Base-by-base conservation (phyloP, 2,888 invertebrate genomes). In the Scelioninae gen. 1 region DNA sequence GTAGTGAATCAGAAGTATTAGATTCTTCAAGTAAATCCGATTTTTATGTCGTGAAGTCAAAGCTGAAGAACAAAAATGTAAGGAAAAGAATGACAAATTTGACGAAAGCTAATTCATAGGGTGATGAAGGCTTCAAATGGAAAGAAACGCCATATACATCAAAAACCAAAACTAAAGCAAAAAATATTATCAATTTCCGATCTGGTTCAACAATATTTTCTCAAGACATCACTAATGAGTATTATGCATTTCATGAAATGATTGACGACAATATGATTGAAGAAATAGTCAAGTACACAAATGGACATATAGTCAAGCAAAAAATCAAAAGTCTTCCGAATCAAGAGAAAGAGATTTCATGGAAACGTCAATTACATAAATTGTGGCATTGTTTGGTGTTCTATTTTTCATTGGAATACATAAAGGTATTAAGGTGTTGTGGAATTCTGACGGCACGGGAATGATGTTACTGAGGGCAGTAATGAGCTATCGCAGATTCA, bases 351-450 rank as follows among this genome's bases (percentile, higher is more conserved):
- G 69, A 55, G 56, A 69, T 40, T 58, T 56, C 58, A 16, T 29
- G n/a, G 9, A 43, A 51, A 69, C 49, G 31, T 69, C 69, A 45
- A 15, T 47, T n/a, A 47, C 56, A 8, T 56, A 69, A 58, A 11
- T 69, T 69, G 11, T 34, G 11, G 58, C 69, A 9, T 47, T 69
- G n/a, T 84, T 88, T 66, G 87, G 85, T 58, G 23, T 84, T 13
- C 66, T 84, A 8, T 84, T 71, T 62, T n/a, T 81, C n/a, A 65
- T 66, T 43, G 81, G 80, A 15, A 47, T 53, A 9, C 45, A 76
- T 11, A 65, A 81, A 43, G 51, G 63, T 45, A 51, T 72, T 0
- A 9, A 34, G 34, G 72, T 80, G 43, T 58, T 84, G 34, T 83
- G 75, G 72, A 49, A 76, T 9, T 63, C 58, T 3, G 82, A 84